Conservation (phyloP, 1,140 invertebrate genomes). For the Drosophila eugracilis region DNA sequence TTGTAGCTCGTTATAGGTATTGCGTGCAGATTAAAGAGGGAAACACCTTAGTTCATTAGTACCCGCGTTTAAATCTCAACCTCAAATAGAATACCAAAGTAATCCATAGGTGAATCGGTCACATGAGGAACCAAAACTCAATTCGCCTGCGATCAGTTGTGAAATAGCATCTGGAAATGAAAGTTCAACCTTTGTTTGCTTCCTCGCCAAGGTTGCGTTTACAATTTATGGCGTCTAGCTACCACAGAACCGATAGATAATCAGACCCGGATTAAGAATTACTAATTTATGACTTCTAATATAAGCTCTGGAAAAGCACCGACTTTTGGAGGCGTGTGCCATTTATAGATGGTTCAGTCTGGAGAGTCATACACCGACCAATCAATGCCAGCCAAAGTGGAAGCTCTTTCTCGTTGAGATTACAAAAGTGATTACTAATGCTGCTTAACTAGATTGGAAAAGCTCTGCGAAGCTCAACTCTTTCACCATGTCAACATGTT, state of each 20-base stretch:
- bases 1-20: too few relatives aligned
- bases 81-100: too few relatives aligned
- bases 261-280: constrained; percentile 14
- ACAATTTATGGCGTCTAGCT: constrained; percentile 37
- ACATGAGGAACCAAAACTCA: not conserved
- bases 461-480: constrained; percentile 15
- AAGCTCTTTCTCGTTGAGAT: constrained; percentile 20
- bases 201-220: not conserved
- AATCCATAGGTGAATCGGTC: not conserved
- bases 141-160: not conserved
- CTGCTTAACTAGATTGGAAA: not conserved
- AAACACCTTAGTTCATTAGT: too few relatives aligned
- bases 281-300: constrained; percentile 25
- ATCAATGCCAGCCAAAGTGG: constrained; percentile 19
- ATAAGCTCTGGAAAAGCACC: constrained; percentile 23
- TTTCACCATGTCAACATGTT: constrained; percentile 17
- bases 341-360: constrained; percentile 12
- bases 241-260: constrained; percentile 13
- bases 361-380: constrained; percentile 28
- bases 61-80: too few relatives aligned
- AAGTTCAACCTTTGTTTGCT: constrained; percentile 21
- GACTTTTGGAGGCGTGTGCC: constrained; percentile 39
- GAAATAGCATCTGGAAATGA: constrained; percentile 16
- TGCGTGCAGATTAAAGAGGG: too few relatives aligned
- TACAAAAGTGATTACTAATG: not conserved